These are phyloP conservation scores for Lycaena phlaeas DNA, from an alignment of 2,888 invertebrate genomes.

Conservation along the genomic window DNA sequence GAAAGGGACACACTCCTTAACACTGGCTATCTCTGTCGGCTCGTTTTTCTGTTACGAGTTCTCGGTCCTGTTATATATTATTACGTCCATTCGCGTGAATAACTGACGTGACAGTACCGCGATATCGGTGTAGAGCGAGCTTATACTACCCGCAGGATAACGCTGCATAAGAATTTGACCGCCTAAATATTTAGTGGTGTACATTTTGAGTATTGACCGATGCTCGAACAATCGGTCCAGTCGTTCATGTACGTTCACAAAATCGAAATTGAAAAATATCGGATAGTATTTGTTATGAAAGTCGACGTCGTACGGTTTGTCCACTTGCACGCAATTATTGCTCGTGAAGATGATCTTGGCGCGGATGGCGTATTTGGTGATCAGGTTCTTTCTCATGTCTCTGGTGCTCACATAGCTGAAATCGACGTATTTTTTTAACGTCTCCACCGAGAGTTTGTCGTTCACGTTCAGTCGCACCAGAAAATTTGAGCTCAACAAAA, in stretches of 20 bases:
- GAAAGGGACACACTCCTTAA: no score
- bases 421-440: conserved; percentile 7
- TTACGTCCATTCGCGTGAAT: no score
- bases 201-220: background rate
- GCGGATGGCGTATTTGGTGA: conserved; percentile 8
- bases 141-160: background rate
- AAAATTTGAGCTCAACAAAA: conserved; percentile 2
- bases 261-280: conserved; percentile 4
- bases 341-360: conserved; percentile 5
- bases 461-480: background rate
- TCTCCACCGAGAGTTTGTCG: conserved; percentile 1
- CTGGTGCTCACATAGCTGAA: conserved; percentile 6
- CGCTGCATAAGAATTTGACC: background rate
- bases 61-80: no score
- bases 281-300: conserved; percentile 5
- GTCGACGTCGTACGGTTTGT: conserved; percentile 1
- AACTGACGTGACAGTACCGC: conserved; percentile 1
- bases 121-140: conserved; percentile 2
- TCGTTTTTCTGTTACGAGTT: no score
- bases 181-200: background rate
- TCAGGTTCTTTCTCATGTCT: conserved; percentile 8
- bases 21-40: no score
- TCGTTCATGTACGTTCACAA: conserved; percentile 1
- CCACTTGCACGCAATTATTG: conserved; percentile 4
- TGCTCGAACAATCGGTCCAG: background rate